Evolutionary conservation across 37 sponge, comb jelly and placozoan species (phyloP).

Genomic region (Spongia lamella): DNA sequence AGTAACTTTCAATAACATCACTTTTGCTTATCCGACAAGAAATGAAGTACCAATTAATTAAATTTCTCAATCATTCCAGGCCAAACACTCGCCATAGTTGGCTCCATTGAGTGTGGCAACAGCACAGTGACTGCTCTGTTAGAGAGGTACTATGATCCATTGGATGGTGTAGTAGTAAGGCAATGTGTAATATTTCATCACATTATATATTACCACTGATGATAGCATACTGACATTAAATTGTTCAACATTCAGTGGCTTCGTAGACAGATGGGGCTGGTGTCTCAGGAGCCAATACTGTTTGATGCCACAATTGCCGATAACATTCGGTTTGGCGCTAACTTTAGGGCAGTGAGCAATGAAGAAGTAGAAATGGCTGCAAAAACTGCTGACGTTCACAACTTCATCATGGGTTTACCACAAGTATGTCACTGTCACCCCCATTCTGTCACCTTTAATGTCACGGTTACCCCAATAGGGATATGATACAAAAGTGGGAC

Average conservation of each 20-base stretch:
- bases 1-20: no score
- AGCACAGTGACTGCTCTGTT: no score
- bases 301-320: slow-evolving; percentile 84
- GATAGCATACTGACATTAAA: slow-evolving; percentile 40
- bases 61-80: no score
- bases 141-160: no score
- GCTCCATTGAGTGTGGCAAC: no score
- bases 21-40: no score
- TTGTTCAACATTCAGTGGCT: slow-evolving; percentile 72
- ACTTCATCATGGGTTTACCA: slow-evolving; percentile 73
- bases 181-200: no score
- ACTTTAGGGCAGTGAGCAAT: slow-evolving; percentile 48
- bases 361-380: slow-evolving; percentile 81
- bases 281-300: slow-evolving; percentile 88
- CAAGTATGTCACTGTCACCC: slow-evolving; percentile 26
- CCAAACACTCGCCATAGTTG: no score
- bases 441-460: no score
- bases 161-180: no score
- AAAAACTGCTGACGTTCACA: slow-evolving; percentile 83
- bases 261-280: slow-evolving; percentile 80
- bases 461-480: slow-evolving; percentile 32
- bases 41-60: no score
- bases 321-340: slow-evolving; percentile 87
- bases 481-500: slow-evolving; percentile 73
- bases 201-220: no score